These are phyloP conservation scores for Caenorhabditis wallacei DNA, from an alignment of 2,888 invertebrate genomes.

Conservation along the genomic window DNA sequence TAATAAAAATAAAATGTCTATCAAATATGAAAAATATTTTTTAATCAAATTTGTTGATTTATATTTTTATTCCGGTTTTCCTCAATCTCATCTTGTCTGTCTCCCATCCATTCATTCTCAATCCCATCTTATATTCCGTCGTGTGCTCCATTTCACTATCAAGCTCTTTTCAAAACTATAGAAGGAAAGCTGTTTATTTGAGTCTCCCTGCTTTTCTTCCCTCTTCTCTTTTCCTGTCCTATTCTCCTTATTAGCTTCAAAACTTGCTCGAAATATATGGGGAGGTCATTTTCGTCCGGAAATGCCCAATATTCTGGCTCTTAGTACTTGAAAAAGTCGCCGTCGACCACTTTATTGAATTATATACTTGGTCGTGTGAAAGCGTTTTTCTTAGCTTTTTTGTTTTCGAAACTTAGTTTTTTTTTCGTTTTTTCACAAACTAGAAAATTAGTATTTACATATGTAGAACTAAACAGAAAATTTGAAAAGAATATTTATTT, in stretches of 20 bases:
- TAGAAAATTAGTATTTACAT: no score
- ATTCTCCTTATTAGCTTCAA: constrained; percentile 60
- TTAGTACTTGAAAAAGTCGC: constrained; percentile 32
- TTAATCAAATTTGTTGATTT: no score
- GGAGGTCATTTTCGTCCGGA: constrained; percentile 55
- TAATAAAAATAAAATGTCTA: no score
- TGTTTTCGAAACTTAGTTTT: constrained; percentile 14
- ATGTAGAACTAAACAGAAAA: no score
- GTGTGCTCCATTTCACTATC: constrained; percentile 15
- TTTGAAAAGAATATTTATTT: no score
- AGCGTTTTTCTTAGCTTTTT: constrained; percentile 6
- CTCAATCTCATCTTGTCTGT: background rate
- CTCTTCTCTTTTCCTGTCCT: constrained; percentile 18
- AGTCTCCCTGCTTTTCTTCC: constrained; percentile 36
- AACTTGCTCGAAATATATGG: constrained; percentile 39
- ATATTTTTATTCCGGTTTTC: background rate
- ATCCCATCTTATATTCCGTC: constrained; percentile 35
- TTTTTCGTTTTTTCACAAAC: constrained; percentile 12
- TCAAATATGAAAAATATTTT: no score
- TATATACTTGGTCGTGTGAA: constrained; percentile 53
- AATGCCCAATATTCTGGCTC: constrained; percentile 57
- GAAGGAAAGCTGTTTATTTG: constrained; percentile 57
- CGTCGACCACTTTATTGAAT: constrained; percentile 50
- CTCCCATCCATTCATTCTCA: constrained; percentile 8
- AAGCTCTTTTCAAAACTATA: constrained; percentile 25